A percentile compares a stretch with the other conserved stretches of the same genome.
Evolutionary conservation across 2,888 invertebrate species (phyloP).

Genomic region (Poecilus cupreus): DNA sequence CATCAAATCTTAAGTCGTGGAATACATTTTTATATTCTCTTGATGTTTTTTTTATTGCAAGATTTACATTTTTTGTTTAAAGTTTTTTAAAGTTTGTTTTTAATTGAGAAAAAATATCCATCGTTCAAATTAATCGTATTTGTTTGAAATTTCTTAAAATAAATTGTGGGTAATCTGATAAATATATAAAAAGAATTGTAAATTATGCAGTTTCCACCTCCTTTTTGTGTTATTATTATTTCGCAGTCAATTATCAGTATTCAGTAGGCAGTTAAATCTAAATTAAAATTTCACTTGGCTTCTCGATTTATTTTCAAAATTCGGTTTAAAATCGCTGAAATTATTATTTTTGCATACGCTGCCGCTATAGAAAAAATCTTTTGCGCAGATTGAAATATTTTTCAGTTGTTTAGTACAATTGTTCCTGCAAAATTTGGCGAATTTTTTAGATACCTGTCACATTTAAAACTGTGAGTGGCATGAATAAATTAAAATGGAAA

Average conservation of each 20-base stretch:
- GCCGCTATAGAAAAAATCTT: constrained; percentile 23
- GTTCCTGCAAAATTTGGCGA: constrained; percentile 24
- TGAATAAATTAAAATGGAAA: constrained; percentile 51
- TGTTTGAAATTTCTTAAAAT: too few species aligned
- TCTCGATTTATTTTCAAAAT: constrained; percentile 13
- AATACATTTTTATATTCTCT: neutral
- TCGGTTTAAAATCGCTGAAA: neutral
- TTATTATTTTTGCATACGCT: constrained; percentile 10
- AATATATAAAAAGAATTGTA: too few species aligned
- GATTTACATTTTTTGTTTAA: neutral
- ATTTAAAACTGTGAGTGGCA: constrained; percentile 42
- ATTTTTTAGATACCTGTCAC: constrained; percentile 27
- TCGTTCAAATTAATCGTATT: too few species aligned
- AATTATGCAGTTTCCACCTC: too few species aligned
- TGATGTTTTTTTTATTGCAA: neutral
- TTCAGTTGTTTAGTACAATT: constrained; percentile 4
- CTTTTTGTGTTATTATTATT: neutral
- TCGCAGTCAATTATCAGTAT: neutral
- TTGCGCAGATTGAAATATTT: constrained; percentile 23
- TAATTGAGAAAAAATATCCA: neutral
- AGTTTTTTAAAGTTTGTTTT: neutral
- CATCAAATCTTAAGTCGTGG: neutral
- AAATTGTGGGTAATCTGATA: too few species aligned
- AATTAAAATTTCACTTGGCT: constrained; percentile 1
- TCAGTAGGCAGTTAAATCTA: constrained; percentile 27